A percentile compares a stretch with the other conserved stretches of the same genome.
These are phyloP conservation scores for Felis chaus DNA, from an alignment of 2,113 vertebrate species.

Conservation along the genomic window DNA sequence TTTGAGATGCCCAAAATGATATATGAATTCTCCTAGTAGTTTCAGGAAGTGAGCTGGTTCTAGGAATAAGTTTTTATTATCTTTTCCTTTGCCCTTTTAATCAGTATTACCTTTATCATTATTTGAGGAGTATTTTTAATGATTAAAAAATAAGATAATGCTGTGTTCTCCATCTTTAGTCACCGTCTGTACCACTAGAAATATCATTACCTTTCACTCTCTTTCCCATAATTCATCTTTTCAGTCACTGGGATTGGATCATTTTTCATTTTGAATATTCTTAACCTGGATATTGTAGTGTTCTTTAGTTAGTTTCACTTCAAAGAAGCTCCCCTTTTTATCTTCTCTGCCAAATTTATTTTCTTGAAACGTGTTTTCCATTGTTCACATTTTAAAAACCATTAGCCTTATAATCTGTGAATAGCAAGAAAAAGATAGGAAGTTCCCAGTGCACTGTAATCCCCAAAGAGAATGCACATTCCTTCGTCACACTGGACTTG, in stretches of 20 bases:
- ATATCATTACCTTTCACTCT: background rate
- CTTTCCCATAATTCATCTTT: background rate
- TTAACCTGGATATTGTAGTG: background rate
- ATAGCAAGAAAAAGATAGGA: background rate
- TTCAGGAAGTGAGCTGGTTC: background rate
- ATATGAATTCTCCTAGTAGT: background rate
- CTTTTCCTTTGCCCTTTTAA: conserved; percentile 10
- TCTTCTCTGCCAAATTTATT: background rate
- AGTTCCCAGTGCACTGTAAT: background rate
- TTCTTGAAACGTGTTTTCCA: background rate
- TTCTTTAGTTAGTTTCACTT: background rate
- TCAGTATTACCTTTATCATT: background rate
- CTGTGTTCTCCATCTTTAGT: background rate
- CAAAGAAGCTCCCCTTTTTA: background rate
- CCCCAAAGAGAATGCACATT: background rate
- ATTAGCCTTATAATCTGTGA: background rate
- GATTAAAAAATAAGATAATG: background rate
- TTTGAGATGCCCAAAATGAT: background rate
- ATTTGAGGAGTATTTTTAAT: background rate
- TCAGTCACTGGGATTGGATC: background rate
- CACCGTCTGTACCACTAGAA: background rate
- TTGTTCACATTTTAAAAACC: background rate
- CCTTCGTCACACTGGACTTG: background rate
- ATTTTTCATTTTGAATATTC: background rate
- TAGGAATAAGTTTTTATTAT: conserved; percentile 30